These are phyloP conservation scores for Chunga burmeisteri DNA, from an alignment of 2,113 vertebrate genomes.

Conservation along the genomic window DNA sequence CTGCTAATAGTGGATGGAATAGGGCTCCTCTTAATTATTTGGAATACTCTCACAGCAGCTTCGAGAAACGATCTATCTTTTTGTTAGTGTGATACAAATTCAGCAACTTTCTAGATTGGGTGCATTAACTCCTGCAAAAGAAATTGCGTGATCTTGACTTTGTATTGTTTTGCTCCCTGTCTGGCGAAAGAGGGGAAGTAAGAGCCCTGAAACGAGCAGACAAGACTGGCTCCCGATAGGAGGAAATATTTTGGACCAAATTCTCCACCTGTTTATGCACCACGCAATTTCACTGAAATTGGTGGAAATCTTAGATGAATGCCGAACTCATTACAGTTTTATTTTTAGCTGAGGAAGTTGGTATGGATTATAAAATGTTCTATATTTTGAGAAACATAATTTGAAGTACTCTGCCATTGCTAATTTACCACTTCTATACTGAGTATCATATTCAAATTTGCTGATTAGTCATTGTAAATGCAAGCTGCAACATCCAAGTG, in stretches of 20 bases:
- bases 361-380: constrained; percentile 3
- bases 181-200: not conserved
- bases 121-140: not conserved
- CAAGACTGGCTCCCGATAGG: not conserved
- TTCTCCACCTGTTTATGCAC: constrained; percentile 33
- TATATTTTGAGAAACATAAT: constrained; percentile 59
- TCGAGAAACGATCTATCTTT: not conserved
- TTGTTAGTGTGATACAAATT: not conserved
- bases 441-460: constrained; percentile 38
- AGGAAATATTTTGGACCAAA: constrained; percentile 27
- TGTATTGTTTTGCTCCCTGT: not conserved
- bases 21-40: not conserved
- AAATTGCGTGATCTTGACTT: not conserved
- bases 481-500: constrained; percentile 2
- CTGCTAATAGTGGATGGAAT: not conserved
- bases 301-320: not conserved
- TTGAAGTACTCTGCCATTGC: constrained; percentile 42
- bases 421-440: constrained; percentile 53
- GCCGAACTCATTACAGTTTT: not conserved
- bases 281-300: not conserved
- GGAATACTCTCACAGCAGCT: not conserved
- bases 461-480: constrained; percentile 63
- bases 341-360: constrained; percentile 50
- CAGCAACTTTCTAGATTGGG: not conserved
- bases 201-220: not conserved